phyloP scores from a whole-genome alignment of 2,797 vertebrate genomes.

The Bryconaethiops microstoma region DNA sequence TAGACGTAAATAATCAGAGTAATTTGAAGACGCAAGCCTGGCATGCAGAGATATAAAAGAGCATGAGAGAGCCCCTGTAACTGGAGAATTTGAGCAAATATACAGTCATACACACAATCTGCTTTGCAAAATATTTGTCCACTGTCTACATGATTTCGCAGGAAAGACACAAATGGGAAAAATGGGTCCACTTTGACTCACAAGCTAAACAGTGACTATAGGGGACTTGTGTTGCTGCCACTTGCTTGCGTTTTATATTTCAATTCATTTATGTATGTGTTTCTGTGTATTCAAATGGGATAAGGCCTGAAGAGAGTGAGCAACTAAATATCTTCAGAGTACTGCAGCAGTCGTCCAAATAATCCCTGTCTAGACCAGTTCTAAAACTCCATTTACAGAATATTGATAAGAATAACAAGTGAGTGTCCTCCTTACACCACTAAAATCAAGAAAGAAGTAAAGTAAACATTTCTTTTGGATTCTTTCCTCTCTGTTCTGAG shows the following conservation, averaged over 20 bases:
- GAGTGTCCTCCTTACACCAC: slow-evolving; percentile 55
- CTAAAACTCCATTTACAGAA: slow-evolving; percentile 62
- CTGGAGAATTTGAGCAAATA: slow-evolving; percentile 71
- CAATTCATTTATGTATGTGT: background rate
- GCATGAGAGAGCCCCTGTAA: slow-evolving; percentile 62
- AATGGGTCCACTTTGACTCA: slow-evolving; percentile 29
- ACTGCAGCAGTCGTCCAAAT: slow-evolving; percentile 31
- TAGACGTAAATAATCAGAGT: slow-evolving; percentile 73
- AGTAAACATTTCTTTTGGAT: slow-evolving; percentile 75
- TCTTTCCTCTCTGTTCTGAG: slow-evolving; percentile 45
- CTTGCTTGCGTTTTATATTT: background rate
- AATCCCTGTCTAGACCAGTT: slow-evolving; percentile 59
- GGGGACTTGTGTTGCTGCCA: background rate
- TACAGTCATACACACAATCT: slow-evolving; percentile 61
- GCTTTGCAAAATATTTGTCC: slow-evolving; percentile 61
- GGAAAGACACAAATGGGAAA: slow-evolving; percentile 41
- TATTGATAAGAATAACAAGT: slow-evolving; percentile 66
- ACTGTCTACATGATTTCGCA: slow-evolving; percentile 50
- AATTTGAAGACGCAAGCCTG: slow-evolving; percentile 48
- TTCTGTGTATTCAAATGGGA: slow-evolving; percentile 11
- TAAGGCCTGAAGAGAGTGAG: background rate
- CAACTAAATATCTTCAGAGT: slow-evolving; percentile 34
- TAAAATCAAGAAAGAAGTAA: slow-evolving; percentile 58
- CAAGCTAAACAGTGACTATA: slow-evolving; percentile 20
- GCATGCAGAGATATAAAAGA: slow-evolving; percentile 46